phyloP scores from a whole-genome alignment of 2,888 invertebrate genomes.

The Clepsis dumicolana region DNA sequence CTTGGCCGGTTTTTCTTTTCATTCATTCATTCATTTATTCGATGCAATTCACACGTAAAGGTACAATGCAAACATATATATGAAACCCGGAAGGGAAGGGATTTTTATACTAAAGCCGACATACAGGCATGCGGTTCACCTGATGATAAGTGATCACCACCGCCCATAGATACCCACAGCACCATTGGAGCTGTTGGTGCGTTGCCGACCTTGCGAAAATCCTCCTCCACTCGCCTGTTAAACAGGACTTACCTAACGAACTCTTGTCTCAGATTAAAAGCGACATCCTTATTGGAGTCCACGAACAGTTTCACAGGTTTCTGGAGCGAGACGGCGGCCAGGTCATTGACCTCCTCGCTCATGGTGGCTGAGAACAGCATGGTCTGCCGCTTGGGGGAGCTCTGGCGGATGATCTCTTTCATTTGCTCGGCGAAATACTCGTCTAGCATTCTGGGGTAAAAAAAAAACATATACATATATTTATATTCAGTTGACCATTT shows the following conservation, averaged over 20 bases:
- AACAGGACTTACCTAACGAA: conserved; percentile 90
- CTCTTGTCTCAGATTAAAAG: conserved; percentile 97
- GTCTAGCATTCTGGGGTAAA: conserved; percentile 96
- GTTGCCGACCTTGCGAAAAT: not conserved
- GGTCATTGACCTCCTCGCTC: conserved; percentile 98
- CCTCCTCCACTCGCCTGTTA: no score
- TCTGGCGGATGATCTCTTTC: conserved; percentile 98
- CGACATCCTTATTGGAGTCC: conserved; percentile 98
- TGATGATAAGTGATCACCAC: not conserved
- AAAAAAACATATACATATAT: no score
- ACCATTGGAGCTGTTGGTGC: not conserved
- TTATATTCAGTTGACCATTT: no score
- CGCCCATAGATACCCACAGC: not conserved
- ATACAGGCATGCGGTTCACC: no score
- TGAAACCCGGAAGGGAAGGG: no score
- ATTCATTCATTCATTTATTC: no score
- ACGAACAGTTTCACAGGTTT: conserved; percentile 98
- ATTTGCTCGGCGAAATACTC: conserved; percentile 99
- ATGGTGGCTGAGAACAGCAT: conserved; percentile 99
- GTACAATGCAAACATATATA: not conserved
- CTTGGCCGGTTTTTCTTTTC: no score
- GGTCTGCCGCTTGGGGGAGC: conserved; percentile 96
- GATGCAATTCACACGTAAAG: no score
- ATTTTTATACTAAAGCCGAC: no score
- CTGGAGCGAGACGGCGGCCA: conserved; percentile 96